phyloP scores from a whole-genome alignment of 2,888 invertebrate genomes.

The Dasysyrphus albostriatus region DNA sequence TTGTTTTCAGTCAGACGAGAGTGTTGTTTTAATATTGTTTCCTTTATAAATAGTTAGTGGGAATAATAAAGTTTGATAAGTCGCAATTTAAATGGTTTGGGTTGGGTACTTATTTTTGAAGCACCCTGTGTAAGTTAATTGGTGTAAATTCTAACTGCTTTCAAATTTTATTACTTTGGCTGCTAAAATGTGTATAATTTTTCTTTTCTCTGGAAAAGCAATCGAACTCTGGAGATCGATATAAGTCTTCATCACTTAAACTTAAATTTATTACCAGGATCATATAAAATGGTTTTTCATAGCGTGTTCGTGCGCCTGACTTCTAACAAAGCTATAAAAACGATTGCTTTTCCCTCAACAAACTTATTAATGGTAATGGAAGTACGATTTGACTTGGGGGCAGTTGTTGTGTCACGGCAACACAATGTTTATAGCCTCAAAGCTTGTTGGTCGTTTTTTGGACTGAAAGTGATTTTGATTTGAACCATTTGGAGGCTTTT shows the following conservation, averaged over 20 bases:
- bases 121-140: constrained; percentile 9
- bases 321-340: constrained; percentile 11
- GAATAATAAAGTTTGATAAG: neutral
- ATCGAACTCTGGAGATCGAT: constrained; percentile 8
- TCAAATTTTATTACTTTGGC: neutral
- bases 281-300: constrained; percentile 15
- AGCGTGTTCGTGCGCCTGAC: neutral
- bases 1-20: constrained; percentile 76
- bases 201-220: neutral
- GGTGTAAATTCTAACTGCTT: neutral
- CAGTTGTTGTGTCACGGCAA: neutral
- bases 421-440: neutral
- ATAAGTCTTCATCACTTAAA: constrained; percentile 9
- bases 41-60: neutral
- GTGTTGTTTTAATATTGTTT: constrained; percentile 6
- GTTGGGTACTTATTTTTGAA: neutral
- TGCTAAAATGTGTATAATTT: neutral
- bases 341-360: neutral
- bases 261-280: constrained; percentile 24
- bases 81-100: neutral
- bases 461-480: neutral
- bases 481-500: neutral
- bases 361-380: constrained; percentile 1
- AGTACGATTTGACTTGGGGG: neutral
- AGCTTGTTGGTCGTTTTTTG: neutral